Evolutionary conservation across 2,797 vertebrate species (phyloP), one percentile per base, ranked within the genome.

Genomic region (Microctenopoma lineatum): DNA sequence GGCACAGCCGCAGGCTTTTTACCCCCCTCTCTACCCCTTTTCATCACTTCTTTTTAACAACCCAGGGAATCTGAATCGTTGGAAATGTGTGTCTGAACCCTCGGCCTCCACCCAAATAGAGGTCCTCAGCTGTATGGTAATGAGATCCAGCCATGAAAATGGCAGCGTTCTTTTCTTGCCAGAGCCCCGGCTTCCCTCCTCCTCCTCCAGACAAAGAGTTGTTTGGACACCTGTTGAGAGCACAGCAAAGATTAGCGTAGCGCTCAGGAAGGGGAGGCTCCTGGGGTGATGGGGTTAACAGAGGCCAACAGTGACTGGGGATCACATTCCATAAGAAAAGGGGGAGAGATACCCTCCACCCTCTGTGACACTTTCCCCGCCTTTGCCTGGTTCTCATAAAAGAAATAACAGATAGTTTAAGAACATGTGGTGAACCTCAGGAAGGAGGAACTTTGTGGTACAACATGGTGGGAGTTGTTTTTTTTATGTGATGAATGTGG

Each of bases 81-180:
- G 85, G 84, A 90, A 90, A 85, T 75, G 85, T 90, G 90, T 83
- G 86, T 87, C 89, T 88, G 81, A 73, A 81, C 79, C 86, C 90
- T 1, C 71, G 60, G 86, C 90, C 86, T 84, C 82, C 83, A 80
- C 87, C 88, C 84, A 84, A 88, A 79, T 66, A 84, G 81, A 89
- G 88, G 75, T 83, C 91, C 92, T 96, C 96, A 97, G 96, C 96
- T 96, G 96, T 96, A 96, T 96, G 96, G 79, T 96, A 96, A 97
- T 94, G 86, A 94, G 92, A 84, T 84, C 77, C 84, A 80, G 94
- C 92, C 91, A 93, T 93, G 93, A 96, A 95, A 95, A 94, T 94
- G 83, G 91, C 91, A 87, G 92, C 89, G 90, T 93, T 90, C 93
- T 93, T 92, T 90, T 87, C 86, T 88, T 65, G 81, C 89, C 83